A percentile compares a stretch with the other conserved stretches of the same genome.
phyloP scores from a whole-genome alignment of 2,888 invertebrate genomes.

The Muschampia plurimacula region DNA sequence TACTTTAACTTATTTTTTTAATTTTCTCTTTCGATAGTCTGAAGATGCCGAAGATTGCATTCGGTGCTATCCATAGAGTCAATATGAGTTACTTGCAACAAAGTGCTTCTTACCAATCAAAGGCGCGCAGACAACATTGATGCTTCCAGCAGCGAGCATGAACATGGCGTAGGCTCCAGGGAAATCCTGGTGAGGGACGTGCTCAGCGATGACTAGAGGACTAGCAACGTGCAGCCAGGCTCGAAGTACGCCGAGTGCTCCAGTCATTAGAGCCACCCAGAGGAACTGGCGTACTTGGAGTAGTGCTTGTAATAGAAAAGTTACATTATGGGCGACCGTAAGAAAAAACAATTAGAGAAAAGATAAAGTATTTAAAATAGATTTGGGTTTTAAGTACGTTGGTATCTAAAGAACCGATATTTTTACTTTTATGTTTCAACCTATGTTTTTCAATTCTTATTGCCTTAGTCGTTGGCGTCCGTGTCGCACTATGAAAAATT shows the following conservation, averaged over 20 bases:
- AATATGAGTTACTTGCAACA: too few species aligned
- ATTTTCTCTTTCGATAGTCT: too few species aligned
- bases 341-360: too few species aligned
- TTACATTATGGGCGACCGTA: too few species aligned
- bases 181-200: slow-evolving; percentile 87
- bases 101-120: slow-evolving; percentile 83
- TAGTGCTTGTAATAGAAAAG: slow-evolving; percentile 58
- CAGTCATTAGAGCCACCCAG: slow-evolving; percentile 66
- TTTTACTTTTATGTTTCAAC: not conserved
- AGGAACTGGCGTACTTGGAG: slow-evolving; percentile 63
- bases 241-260: slow-evolving; percentile 87
- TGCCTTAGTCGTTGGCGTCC: too few species aligned
- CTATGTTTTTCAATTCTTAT: not conserved
- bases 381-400: too few species aligned
- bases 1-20: too few species aligned
- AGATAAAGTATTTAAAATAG: too few species aligned
- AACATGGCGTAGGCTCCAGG: slow-evolving; percentile 90
- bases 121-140: slow-evolving; percentile 87
- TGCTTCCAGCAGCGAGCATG: slow-evolving; percentile 88
- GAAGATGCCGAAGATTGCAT: too few species aligned
- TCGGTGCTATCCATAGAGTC: too few species aligned
- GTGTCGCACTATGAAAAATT: too few species aligned
- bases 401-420: too few species aligned
- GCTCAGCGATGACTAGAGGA: slow-evolving; percentile 89
- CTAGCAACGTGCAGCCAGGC: slow-evolving; percentile 89